These are phyloP conservation scores for Drosophila bifasciata DNA, from an alignment of 1,140 invertebrate genomes.

Conservation along the genomic window DNA sequence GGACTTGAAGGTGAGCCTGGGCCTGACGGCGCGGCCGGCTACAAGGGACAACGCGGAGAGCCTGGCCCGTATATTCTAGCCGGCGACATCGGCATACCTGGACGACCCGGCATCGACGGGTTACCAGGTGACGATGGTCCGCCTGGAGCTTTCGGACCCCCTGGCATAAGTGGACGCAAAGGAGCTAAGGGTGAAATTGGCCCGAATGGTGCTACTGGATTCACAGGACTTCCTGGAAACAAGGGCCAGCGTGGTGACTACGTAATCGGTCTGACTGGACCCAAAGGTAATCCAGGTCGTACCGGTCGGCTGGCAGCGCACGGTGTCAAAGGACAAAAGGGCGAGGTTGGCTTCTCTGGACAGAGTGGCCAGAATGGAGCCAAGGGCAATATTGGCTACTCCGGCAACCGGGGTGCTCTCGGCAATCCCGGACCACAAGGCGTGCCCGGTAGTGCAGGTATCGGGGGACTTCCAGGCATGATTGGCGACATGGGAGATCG, in stretches of 20 bases:
- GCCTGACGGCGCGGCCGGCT: slow-evolving; percentile 83
- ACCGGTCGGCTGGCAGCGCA: slow-evolving; percentile 85
- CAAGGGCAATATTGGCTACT: slow-evolving; percentile 79
- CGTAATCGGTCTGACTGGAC: slow-evolving; percentile 86
- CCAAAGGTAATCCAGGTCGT: slow-evolving; percentile 85
- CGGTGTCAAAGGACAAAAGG: slow-evolving; percentile 87
- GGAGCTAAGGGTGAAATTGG: slow-evolving; percentile 79
- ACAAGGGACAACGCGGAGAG: slow-evolving; percentile 85
- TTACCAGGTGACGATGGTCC: slow-evolving; percentile 83
- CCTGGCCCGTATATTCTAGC: slow-evolving; percentile 83
- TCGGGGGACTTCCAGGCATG: slow-evolving; percentile 85
- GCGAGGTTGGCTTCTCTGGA: slow-evolving; percentile 79
- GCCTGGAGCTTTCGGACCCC: slow-evolving; percentile 49
- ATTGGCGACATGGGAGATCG: slow-evolving; percentile 86
- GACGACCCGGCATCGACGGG: slow-evolving; percentile 84
- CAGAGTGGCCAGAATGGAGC: slow-evolving; percentile 59
- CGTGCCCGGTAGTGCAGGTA: slow-evolving; percentile 82
- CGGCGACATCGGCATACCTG: slow-evolving; percentile 82
- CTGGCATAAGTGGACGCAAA: slow-evolving; percentile 58
- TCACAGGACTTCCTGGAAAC: slow-evolving; percentile 74
- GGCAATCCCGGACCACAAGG: slow-evolving; percentile 85
- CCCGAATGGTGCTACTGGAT: slow-evolving; percentile 80
- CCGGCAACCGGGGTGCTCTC: slow-evolving; percentile 86
- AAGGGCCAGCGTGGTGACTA: slow-evolving; percentile 86
- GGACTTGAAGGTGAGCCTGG: slow-evolving; percentile 84